Percentiles rank a stretch among this genome's conserved stretches.
Evolutionary conservation across 2,797 vertebrate genomes (phyloP).

Genomic region (Danio kyathit): DNA sequence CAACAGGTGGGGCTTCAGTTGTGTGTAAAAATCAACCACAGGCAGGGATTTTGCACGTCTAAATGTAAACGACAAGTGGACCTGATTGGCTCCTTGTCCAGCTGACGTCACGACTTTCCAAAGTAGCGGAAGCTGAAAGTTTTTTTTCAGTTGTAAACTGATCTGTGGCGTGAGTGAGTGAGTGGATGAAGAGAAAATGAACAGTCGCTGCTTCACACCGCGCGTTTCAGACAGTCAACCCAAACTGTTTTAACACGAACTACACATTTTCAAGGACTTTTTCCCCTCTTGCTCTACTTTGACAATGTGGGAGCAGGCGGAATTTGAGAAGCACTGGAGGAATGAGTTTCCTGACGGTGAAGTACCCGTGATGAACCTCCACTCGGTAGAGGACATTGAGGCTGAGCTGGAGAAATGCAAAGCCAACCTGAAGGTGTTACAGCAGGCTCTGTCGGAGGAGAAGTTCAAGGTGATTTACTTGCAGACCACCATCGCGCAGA

Average conservation of each 20-base stretch:
- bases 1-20: conserved; percentile 49
- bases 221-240: neutral
- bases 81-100: conserved; percentile 56
- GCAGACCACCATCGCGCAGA: conserved; percentile 83
- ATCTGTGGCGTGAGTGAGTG: conserved; percentile 8
- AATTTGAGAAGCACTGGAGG: conserved; percentile 91
- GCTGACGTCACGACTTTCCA: conserved; percentile 60
- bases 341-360: conserved; percentile 89
- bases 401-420: conserved; percentile 86
- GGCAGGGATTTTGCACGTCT: neutral
- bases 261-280: neutral
- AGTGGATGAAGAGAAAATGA: conserved; percentile 36
- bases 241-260: neutral
- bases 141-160: conserved; percentile 54
- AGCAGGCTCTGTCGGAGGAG: conserved; percentile 89
- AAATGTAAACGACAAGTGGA: neutral
- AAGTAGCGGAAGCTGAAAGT: conserved; percentile 67
- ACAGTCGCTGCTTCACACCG: neutral
- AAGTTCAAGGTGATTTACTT: conserved; percentile 93
- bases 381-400: conserved; percentile 84
- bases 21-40: neutral
- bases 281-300: neutral
- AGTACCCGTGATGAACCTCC: conserved; percentile 83
- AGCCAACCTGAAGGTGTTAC: conserved; percentile 82
- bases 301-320: conserved; percentile 88